Base-by-base conservation (phyloP, 2,113 vertebrate species). In the Vulpes ferrilata region DNA sequence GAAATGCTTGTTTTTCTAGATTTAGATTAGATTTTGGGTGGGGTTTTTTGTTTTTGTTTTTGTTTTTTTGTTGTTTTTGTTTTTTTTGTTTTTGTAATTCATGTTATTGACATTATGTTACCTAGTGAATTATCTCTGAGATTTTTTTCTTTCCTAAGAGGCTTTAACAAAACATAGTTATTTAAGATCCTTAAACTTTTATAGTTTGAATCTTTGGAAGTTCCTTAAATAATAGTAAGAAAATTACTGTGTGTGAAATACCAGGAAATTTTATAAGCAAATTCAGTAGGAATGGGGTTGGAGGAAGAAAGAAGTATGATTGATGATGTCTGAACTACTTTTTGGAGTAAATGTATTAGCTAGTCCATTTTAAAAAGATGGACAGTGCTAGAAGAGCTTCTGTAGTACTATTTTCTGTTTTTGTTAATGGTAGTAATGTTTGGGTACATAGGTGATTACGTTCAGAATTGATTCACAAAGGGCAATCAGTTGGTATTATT, bases 111-210 rank as follows among this genome's bases (percentile, higher is more conserved):
- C 35, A 60, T 80, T 96, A 30, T 71, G 4, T 81, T 93, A 55
- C 20, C 62, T 88, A 57, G 35, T 90, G 16, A 57, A 62, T 60
- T 88, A 55, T 43, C 23, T 69, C 22, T 73, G 10, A 59, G n/a
- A 79, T 53, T 84, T 53, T 74, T 35, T 12, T 55, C 13, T 17
- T 57, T 84, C 30, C 20, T 23, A 30, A n/a, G 17, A 22, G 13
- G 43, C 69, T 97, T 90, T 93, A 92, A 38, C 19, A 90, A 59
- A 38, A 85, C 95, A 87, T 48, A 74, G 4, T 69, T 90, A 71
- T 87, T 97, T 81, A 51, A 96, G 55, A 60, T 16, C 2, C 32
- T 94, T 97, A 88, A 53, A 62, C 51, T 93, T 97, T 88, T 10
- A 64, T 64, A 90, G n/a, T 95, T 91, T 96, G 19, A 57, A 84